Conservation (phyloP, 2,888 invertebrate genomes). For the Acrobasis repandana region DNA sequence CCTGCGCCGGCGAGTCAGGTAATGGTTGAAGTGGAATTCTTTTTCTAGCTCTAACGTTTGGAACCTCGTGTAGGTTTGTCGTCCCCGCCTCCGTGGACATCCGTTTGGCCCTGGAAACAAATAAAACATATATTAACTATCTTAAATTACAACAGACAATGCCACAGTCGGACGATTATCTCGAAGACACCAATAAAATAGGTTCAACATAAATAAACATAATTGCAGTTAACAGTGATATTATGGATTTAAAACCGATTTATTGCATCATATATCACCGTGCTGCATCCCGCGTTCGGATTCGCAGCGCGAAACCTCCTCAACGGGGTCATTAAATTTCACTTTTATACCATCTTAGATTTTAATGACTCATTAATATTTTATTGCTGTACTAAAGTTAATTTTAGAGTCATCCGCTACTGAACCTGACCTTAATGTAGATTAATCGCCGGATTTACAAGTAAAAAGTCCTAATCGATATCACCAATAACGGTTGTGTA, state of each 20-base stretch:
- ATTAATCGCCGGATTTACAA: slow-evolving; percentile 54
- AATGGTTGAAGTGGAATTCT: slow-evolving; percentile 99
- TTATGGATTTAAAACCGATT: slow-evolving; percentile 60
- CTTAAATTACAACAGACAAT: slow-evolving; percentile 20
- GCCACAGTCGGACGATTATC: neutral
- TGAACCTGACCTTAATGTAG: slow-evolving; percentile 64
- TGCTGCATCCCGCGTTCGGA: slow-evolving; percentile 56
- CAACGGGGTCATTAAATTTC: slow-evolving; percentile 74
- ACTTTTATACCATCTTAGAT: slow-evolving; percentile 79
- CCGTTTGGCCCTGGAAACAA: slow-evolving; percentile 95
- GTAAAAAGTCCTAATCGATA: slow-evolving; percentile 33
- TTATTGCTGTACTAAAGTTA: slow-evolving; percentile 76
- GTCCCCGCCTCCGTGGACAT: slow-evolving; percentile 95
- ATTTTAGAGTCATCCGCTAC: slow-evolving; percentile 79
- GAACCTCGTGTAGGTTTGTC: slow-evolving; percentile 99
- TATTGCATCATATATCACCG: slow-evolving; percentile 71
- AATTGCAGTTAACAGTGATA: slow-evolving; percentile 52
- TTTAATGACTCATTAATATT: slow-evolving; percentile 80
- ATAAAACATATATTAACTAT: slow-evolving; percentile 40
- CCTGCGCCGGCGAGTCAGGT: slow-evolving; percentile 96
- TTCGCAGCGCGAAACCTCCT: slow-evolving; percentile 62
- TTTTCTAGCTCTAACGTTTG: slow-evolving; percentile 99
- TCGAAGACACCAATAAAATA: slow-evolving; percentile 22
- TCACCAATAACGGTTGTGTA: slow-evolving; percentile 31
- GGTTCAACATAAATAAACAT: slow-evolving; percentile 31